Conservation (phyloP, 2,113 vertebrate species). For the Pleuronectes platessa region DNA sequence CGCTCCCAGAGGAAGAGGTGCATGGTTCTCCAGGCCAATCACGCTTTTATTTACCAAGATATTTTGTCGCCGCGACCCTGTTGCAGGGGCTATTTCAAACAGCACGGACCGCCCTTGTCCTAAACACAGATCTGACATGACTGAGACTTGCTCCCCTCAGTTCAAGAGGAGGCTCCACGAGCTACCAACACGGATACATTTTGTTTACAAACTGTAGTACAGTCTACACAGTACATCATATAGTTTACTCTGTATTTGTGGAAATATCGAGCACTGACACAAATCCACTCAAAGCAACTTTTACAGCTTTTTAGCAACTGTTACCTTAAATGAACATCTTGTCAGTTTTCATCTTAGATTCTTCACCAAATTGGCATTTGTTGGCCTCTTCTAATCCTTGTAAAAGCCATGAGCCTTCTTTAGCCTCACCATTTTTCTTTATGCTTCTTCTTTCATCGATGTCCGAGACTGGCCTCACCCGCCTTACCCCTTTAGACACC, state of each 20-base stretch:
- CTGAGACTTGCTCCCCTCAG: conserved; percentile 19
- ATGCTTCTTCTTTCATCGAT: neutral
- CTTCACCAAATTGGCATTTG: too few relatives aligned
- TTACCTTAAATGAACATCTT: conserved; percentile 11
- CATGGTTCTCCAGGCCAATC: conserved; percentile 35
- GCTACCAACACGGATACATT: conserved; percentile 4
- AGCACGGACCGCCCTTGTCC: conserved; percentile 7
- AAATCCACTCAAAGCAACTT: neutral
- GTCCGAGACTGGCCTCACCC: neutral
- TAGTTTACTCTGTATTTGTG: neutral
- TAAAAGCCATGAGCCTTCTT: neutral
- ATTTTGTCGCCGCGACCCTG: conserved; percentile 46
- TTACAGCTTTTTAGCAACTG: neutral
- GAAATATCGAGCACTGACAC: neutral
- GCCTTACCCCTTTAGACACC: neutral
- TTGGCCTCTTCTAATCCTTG: neutral
- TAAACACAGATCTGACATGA: conserved; percentile 43
- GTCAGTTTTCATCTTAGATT: conserved; percentile 17
- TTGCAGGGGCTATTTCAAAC: conserved; percentile 23
- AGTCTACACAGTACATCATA: neutral
- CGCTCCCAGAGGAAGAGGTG: conserved; percentile 41
- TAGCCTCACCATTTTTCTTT: neutral
- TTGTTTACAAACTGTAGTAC: conserved; percentile 27
- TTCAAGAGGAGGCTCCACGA: conserved; percentile 6
- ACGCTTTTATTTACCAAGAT: conserved; percentile 45